phyloP scores from a whole-genome alignment of 2,113 vertebrate species.

The Gavialis gangeticus region DNA sequence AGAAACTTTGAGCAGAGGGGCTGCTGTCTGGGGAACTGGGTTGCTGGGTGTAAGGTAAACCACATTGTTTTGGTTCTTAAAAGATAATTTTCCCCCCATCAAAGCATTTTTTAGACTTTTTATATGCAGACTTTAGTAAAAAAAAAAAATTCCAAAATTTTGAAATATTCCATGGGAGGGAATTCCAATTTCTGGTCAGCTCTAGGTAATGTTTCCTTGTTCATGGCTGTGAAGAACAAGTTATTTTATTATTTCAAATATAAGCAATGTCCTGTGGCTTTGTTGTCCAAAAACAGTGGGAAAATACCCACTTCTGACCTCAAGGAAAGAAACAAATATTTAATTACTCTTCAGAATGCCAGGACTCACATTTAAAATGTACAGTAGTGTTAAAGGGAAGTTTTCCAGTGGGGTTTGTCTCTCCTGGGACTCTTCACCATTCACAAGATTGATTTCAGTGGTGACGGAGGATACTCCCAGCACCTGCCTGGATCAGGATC shows the following conservation, averaged over 20 bases:
- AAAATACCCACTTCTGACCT: constrained; percentile 8
- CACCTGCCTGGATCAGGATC: neutral
- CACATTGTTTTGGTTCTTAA: too few relatives aligned
- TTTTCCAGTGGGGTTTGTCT: neutral
- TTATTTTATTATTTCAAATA: constrained; percentile 10
- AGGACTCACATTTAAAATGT: neutral
- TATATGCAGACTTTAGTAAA: too few relatives aligned
- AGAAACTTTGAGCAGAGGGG: neutral
- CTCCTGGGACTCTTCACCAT: neutral
- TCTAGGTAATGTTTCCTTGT: constrained; percentile 24
- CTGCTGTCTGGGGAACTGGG: neutral
- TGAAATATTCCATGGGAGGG: neutral
- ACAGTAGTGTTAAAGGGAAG: neutral
- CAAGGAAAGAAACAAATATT: neutral
- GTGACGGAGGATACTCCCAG: neutral
- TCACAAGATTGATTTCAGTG: neutral
- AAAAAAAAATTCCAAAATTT: too few relatives aligned
- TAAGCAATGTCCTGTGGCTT: constrained; percentile 55
- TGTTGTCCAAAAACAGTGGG: neutral
- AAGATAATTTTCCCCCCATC: too few relatives aligned
- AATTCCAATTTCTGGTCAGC: neutral
- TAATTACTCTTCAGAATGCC: neutral
- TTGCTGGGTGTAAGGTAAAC: neutral
- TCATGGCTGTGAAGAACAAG: constrained; percentile 5
- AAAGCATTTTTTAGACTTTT: too few relatives aligned